Evolutionary conservation across 2,113 vertebrate species (phyloP).

Genomic region (Rhynchomys soricoides): DNA sequence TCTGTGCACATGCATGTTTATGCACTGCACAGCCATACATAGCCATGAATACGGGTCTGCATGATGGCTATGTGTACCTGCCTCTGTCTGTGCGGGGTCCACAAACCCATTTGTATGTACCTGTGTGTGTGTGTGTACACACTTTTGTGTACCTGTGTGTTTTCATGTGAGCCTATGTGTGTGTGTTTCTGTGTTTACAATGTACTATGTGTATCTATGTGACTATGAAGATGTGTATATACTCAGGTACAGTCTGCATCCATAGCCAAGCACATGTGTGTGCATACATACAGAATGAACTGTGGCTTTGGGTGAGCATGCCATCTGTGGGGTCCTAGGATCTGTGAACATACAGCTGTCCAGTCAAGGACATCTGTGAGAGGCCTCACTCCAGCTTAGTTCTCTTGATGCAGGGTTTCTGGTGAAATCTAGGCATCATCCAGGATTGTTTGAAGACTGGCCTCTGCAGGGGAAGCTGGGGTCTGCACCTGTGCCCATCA

Average conservation of each 20-base stretch:
- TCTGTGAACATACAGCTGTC: not conserved
- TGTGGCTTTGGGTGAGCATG: not conserved
- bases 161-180: not conserved
- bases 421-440: accelerated
- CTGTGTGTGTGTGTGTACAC: not conserved
- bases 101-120: too few species aligned
- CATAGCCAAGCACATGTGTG: not conserved
- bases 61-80: not conserved
- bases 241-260: not conserved
- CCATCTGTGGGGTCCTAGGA: too few species aligned
- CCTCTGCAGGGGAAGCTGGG: not conserved
- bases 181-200: not conserved
- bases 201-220: not conserved
- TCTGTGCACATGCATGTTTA: accelerated
- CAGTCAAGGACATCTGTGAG: accelerated
- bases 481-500: not conserved
- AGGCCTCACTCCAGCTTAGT: not conserved
- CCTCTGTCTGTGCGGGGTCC: not conserved
- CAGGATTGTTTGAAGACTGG: accelerated
- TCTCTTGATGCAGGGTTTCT: not conserved
- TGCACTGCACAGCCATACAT: not conserved
- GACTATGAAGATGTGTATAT: not conserved
- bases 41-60: not conserved
- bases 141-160: not conserved
- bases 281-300: not conserved